phyloP scores from a whole-genome alignment of 2,888 invertebrate genomes.

The Tipula lateralis region DNA sequence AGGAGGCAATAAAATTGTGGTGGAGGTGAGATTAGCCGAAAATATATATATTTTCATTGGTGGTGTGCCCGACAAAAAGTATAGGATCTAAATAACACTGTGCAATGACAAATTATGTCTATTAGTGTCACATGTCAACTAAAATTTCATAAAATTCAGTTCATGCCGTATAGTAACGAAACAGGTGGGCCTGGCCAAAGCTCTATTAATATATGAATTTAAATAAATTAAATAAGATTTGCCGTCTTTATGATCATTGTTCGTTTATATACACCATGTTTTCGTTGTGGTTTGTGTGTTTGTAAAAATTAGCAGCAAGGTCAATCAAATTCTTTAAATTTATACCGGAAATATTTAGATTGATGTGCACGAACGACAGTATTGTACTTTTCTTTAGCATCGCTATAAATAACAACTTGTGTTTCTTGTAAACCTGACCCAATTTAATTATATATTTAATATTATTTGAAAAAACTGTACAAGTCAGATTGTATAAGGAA shows the following conservation, averaged over 20 bases:
- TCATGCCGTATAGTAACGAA: not conserved
- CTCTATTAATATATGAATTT: not conserved
- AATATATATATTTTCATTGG: not conserved
- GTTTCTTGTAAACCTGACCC: too few species aligned
- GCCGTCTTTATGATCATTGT: not conserved
- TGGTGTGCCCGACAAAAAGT: not conserved
- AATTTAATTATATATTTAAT: too few species aligned
- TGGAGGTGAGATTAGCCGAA: not conserved
- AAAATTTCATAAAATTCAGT: not conserved
- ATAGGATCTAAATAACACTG: not conserved
- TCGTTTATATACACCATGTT: too few species aligned
- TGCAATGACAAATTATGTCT: not conserved
- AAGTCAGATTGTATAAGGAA: too few species aligned
- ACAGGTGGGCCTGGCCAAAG: not conserved
- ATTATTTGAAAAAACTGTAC: too few species aligned
- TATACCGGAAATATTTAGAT: not conserved
- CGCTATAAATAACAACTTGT: too few species aligned
- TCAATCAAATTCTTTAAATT: not conserved
- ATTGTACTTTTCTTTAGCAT: too few species aligned
- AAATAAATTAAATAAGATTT: not conserved
- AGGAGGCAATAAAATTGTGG: not conserved
- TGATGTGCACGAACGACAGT: too few species aligned
- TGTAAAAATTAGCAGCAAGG: not conserved
- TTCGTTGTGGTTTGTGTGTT: too few species aligned
- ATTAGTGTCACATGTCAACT: not conserved